Evolutionary conservation across 2,113 vertebrate genomes (phyloP), one percentile per base, ranked within the genome.

Genomic region (Sebastes fasciatus): DNA sequence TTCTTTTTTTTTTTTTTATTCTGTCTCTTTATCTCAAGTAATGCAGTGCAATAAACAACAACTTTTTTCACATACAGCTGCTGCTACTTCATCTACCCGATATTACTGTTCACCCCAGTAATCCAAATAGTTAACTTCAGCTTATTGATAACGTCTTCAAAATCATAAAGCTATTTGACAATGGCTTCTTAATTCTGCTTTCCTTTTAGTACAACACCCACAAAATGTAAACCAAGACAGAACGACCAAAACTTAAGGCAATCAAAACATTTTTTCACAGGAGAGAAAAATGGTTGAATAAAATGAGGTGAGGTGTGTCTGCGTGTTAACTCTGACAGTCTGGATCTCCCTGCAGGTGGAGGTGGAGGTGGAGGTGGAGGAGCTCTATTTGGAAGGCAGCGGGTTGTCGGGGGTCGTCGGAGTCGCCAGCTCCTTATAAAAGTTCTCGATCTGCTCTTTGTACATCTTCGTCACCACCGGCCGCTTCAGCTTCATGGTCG

Each of bases 401-500:
- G 89, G 79, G 46, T 54, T 89, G 42, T 94, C 93, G 0, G 94
- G 68, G 3, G 92, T 74, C 2, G 74, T 62, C 0, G 96, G 94
- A 0, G 93, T 90, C 0, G 81, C 68, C 0, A 58, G n/a, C 1
- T 97, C 96, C 0, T 77, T 63, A 43, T 99, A 99, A 42, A 99
- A 94, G 89, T 86, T 95, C 0, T 96, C 93, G 0, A 99, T 97
- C 52, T 95, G 95, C 0, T 94, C 90, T 61, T 82, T 92, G 93
- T 98, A 98, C 87, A 98, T 98, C 86, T 97, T 95, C 26, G 8
- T 21, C 23, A 98, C 95, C 62, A 93, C 94, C 0, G 94, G 82
- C 40, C 98, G 92, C 93, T 95, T 98, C 77, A 99, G 90, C 93
- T 99, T 99, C 95, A 97, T 95, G 0, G 97, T 98, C 0, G 98